Base-by-base conservation (phyloP, 1,140 invertebrate species). In the Drosophila sproati region DNA sequence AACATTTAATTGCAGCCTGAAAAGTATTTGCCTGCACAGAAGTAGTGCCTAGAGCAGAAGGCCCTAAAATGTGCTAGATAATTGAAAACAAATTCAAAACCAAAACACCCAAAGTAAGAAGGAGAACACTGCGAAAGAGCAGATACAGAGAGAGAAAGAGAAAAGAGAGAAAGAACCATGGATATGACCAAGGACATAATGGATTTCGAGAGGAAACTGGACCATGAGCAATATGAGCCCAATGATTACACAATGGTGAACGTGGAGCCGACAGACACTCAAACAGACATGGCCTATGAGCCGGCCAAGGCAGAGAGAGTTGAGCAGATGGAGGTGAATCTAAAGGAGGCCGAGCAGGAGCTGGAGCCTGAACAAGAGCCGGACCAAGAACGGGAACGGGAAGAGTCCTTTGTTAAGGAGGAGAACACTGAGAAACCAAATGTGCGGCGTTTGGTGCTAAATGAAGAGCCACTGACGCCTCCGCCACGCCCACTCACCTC, bases 171-270 rank as follows among this genome's bases (percentile, higher is more conserved):
- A 35, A 28, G 29, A 52, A 76, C 61, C 57, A 92, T 92, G 91
- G 91, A 92, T 73, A 91, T 92, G 87, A 92, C 91, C 81, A 92
- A 92, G 70, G 87, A 92, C 47, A 81, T 92, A 8, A 80, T 87
- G 35, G 91, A 92, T 54, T 92, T 82, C 47, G 86, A 91, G 7
- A 45, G 80, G 47, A 91, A 92, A 59, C 66, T 75, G 34, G 83
- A 86, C 12, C 61, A n/a, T n/a, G 77, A 80, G 28, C 77, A 82
- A 10, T 85, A 45, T 43, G 81, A 87, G 75, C 35, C 86, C 5
- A 89, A 12, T 54, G 85, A 89, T 35, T 89, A 82, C 48, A 82
- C 78, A 39, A 78, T 78, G 71, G 47, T 63, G 8, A 67, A 45
- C 7, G 43, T 47, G 5, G 80, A 88, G n/a, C 66, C 73, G 48